These are phyloP conservation scores for Micromussa lordhowensis DNA, from an alignment of 92 coral and sea anemone genomes.

Conservation along the genomic window DNA sequence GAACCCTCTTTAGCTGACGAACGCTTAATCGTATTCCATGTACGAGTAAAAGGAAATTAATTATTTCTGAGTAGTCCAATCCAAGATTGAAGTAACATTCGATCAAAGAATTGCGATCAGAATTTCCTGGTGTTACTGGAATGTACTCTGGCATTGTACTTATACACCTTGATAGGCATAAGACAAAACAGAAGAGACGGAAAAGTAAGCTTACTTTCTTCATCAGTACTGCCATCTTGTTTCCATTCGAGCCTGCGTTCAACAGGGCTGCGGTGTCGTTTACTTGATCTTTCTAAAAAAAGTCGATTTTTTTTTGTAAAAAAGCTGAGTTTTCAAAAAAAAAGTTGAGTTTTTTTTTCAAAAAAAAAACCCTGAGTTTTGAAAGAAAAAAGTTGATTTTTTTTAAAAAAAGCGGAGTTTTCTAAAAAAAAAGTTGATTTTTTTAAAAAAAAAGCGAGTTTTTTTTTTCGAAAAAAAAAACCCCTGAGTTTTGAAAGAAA, in stretches of 20 bases:
- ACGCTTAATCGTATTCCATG: conserved; percentile 73
- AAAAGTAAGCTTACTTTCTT: background rate
- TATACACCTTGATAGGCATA: background rate
- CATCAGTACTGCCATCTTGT: conserved; percentile 11
- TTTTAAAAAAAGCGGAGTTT: too few relatives aligned
- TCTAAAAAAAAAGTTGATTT: background rate
- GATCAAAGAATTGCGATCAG: conserved; percentile 43
- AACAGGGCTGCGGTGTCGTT: background rate
- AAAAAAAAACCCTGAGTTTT: too few relatives aligned
- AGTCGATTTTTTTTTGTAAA: background rate
- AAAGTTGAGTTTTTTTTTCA: background rate
- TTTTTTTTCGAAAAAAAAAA: too few relatives aligned
- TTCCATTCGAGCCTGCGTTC: background rate
- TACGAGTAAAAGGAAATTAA: conserved; percentile 47
- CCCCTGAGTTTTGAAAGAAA: too few relatives aligned
- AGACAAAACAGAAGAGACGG: conserved; percentile 1
- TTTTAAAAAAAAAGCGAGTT: too few relatives aligned
- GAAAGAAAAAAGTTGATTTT: too few relatives aligned
- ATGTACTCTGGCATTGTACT: conserved; percentile 35
- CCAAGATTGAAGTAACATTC: conserved; percentile 64
- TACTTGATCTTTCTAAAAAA: background rate
- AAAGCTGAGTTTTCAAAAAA: conserved; percentile 2
- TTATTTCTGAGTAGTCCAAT: conserved; percentile 61
- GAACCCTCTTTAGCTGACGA: conserved; percentile 66
- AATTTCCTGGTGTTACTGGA: conserved; percentile 6